Evolutionary conservation across 2,113 vertebrate genomes (phyloP).

Genomic region (Sarotherodon lohbergeri): DNA sequence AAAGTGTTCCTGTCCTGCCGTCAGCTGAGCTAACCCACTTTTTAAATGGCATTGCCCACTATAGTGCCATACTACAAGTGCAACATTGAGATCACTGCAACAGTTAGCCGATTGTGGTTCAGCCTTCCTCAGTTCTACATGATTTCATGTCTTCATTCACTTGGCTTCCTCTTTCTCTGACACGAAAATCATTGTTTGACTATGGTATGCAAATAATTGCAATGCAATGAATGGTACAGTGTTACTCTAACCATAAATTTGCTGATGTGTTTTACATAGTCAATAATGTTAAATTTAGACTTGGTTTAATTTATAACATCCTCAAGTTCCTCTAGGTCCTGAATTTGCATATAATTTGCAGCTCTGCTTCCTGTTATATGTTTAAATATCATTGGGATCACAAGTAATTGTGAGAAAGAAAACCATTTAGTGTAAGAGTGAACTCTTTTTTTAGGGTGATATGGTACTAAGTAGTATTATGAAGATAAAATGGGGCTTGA

Average conservation of each 20-base stretch:
- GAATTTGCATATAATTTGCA: background rate
- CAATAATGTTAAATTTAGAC: background rate
- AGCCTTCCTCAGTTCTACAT: background rate
- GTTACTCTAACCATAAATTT: background rate
- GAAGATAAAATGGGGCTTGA: background rate
- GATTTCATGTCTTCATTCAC: background rate
- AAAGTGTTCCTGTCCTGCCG: background rate
- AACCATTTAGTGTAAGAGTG: background rate
- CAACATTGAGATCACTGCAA: background rate
- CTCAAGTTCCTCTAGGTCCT: background rate
- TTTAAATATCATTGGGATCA: background rate
- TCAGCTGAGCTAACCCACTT: background rate
- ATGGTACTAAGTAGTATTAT: background rate
- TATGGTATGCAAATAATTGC: background rate
- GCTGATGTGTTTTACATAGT: background rate
- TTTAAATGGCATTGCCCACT: background rate
- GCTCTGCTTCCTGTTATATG: background rate
- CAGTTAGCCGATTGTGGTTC: background rate
- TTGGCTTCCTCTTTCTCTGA: background rate
- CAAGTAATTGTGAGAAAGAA: background rate
- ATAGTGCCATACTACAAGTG: rapidly evolving
- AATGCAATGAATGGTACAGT: background rate
- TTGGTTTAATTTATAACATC: rapidly evolving
- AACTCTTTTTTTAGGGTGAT: background rate
- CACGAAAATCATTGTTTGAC: rapidly evolving